Conservation (phyloP, 2,113 vertebrate genomes). For the Serilophus lunatus region DNA sequence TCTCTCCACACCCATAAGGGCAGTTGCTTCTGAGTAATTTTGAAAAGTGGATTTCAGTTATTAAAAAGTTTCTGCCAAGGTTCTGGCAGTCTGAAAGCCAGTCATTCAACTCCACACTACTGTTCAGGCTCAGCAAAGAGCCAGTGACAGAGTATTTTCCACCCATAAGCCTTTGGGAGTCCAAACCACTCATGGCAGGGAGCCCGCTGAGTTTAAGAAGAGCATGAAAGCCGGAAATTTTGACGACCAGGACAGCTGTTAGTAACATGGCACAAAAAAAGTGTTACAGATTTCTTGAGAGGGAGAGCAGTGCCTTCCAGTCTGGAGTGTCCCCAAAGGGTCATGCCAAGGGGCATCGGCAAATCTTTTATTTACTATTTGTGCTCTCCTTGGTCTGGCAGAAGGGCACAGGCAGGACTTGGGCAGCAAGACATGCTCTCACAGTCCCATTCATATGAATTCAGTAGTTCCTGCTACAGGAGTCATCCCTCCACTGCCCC, state of each 20-base stretch:
- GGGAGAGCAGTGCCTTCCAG: not conserved
- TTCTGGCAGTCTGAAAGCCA: not conserved
- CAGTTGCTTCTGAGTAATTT: not conserved
- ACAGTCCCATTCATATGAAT: not conserved
- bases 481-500: not conserved
- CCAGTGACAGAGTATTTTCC: not conserved
- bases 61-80: not conserved
- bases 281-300: not conserved
- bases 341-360: not conserved
- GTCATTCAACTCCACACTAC: not conserved
- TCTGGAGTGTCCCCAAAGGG: not conserved
- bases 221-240: not conserved
- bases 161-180: not conserved
- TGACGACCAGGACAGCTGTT: not conserved
- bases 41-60: not conserved
- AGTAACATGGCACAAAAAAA: not conserved
- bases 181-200: not conserved
- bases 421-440: not conserved
- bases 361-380: not conserved
- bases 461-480: not conserved
- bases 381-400: not conserved
- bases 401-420: not conserved
- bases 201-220: not conserved
- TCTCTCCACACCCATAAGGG: not conserved
- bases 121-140: not conserved